Evolutionary conservation across 2,113 vertebrate species (phyloP).

Genomic region (Cariama cristata): DNA sequence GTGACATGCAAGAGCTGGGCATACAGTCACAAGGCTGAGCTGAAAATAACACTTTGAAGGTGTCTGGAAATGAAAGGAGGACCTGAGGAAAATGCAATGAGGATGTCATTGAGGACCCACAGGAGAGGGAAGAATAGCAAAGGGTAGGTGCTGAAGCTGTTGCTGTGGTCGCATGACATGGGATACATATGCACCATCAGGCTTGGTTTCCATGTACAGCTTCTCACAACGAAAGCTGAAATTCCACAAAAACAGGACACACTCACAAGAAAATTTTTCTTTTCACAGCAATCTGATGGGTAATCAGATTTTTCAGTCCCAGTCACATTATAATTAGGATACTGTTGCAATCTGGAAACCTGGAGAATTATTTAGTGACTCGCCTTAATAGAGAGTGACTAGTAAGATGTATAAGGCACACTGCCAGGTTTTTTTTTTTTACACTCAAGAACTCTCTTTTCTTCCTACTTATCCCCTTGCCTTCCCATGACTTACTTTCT

Average conservation of each 20-base stretch:
- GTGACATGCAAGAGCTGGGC: slow-evolving; percentile 11
- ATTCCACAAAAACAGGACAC: background rate
- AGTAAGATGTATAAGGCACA: background rate
- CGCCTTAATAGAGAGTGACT: background rate
- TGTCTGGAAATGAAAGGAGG: background rate
- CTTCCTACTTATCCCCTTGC: background rate
- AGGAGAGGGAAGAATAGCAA: background rate
- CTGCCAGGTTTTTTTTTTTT: background rate
- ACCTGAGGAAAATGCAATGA: background rate
- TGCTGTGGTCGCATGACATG: background rate
- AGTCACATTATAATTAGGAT: background rate
- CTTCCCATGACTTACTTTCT: background rate
- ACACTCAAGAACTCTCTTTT: background rate
- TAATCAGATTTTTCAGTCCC: background rate
- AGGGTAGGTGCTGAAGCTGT: background rate
- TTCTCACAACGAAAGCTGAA: background rate
- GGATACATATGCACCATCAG: background rate
- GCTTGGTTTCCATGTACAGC: background rate
- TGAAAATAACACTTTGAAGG: slow-evolving; percentile 16
- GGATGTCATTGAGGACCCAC: background rate
- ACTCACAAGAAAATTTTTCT: background rate
- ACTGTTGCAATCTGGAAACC: background rate
- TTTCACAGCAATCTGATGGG: background rate
- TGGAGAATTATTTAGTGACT: background rate
- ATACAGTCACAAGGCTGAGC: background rate